phyloP scores from a whole-genome alignment of 2,113 vertebrate species.

The Anguilla japonica region DNA sequence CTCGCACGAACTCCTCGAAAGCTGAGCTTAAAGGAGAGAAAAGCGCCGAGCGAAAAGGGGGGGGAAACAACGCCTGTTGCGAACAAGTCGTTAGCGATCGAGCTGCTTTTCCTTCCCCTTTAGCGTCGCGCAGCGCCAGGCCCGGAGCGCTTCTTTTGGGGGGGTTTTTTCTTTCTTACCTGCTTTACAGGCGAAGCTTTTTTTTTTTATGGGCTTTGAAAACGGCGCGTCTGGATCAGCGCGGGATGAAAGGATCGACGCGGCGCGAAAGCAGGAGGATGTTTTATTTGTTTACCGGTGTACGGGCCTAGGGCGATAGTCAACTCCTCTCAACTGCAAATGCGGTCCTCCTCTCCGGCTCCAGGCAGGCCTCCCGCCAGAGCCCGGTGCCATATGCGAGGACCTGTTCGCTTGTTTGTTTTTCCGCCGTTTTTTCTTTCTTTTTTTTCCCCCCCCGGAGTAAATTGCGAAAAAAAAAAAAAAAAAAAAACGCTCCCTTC shows the following conservation, averaged over 20 bases:
- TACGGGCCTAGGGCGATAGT: conserved; percentile 66
- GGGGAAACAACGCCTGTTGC: conserved; percentile 55
- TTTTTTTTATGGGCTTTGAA: conserved; percentile 51
- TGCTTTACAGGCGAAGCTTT: conserved; percentile 55
- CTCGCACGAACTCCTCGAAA: background rate
- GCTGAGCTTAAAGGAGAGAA: conserved; percentile 8
- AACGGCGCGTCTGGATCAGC: conserved; percentile 57
- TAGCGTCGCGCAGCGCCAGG: conserved; percentile 50
- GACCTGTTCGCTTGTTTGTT: conserved; percentile 99
- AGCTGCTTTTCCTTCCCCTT: conserved; percentile 45
- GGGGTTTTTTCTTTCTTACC: conserved; percentile 45
- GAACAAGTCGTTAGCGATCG: conserved; percentile 46
- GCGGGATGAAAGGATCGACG: conserved; percentile 62
- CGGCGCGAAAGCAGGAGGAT: conserved; percentile 62
- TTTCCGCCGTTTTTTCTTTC: conserved; percentile 50
- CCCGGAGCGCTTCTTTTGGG: conserved; percentile 52
- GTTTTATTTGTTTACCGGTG: conserved; percentile 70
- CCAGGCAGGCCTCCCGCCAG: conserved; percentile 78
- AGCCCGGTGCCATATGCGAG: conserved; percentile 91
- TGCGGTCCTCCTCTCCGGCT: conserved; percentile 57
- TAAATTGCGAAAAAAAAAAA: conserved; percentile 77
- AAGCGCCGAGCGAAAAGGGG: conserved; percentile 32
- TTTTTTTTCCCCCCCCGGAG: conserved; percentile 84
- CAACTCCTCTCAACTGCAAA: conserved; percentile 64
- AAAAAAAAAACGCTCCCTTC: conserved; percentile 93